Evolutionary conservation across 64 coral and sea anemone genomes (phyloP).

Genomic region (Catalaphyllia jardinei): DNA sequence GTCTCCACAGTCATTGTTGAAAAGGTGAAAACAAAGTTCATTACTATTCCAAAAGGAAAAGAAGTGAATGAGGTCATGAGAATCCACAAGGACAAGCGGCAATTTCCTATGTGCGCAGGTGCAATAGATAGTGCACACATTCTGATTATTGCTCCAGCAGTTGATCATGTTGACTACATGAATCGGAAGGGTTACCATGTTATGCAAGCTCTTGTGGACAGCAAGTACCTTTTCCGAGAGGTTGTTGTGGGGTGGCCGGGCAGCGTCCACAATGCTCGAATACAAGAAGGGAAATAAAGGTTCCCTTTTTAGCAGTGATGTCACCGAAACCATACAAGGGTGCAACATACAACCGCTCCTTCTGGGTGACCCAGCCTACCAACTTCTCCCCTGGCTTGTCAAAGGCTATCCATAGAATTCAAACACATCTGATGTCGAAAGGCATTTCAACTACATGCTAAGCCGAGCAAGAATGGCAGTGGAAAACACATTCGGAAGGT

Average conservation of each 20-base stretch:
- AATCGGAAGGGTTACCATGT: conserved; percentile 48
- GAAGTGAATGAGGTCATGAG: conserved; percentile 37
- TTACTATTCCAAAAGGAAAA: conserved; percentile 36
- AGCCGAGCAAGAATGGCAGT: conserved; percentile 49
- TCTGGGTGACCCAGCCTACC: conserved; percentile 39
- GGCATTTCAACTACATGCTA: conserved; percentile 40
- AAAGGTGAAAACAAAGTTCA: conserved; percentile 32
- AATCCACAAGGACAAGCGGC: conserved; percentile 42
- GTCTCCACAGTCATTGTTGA: conserved; percentile 15
- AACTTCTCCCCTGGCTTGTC: conserved; percentile 28
- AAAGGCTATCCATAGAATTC: conserved; percentile 19
- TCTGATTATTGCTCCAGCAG: conserved; percentile 37
- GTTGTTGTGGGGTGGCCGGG: conserved; percentile 45
- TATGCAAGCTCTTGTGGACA: conserved; percentile 40
- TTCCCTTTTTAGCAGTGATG: conserved; percentile 23
- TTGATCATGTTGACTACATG: conserved; percentile 27
- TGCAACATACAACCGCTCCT: conserved; percentile 5
- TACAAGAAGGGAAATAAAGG: conserved; percentile 21
- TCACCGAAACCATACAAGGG: conserved; percentile 14
- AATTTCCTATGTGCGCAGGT: conserved; percentile 52
- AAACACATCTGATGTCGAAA: conserved; percentile 8
- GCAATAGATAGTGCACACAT: conserved; percentile 32
- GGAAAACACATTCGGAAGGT: conserved; percentile 44
- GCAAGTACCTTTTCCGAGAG: conserved; percentile 42
- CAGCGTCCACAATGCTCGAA: conserved; percentile 31